Base-by-base conservation (phyloP, 2,888 invertebrate genomes). In the Labia minor region DNA sequence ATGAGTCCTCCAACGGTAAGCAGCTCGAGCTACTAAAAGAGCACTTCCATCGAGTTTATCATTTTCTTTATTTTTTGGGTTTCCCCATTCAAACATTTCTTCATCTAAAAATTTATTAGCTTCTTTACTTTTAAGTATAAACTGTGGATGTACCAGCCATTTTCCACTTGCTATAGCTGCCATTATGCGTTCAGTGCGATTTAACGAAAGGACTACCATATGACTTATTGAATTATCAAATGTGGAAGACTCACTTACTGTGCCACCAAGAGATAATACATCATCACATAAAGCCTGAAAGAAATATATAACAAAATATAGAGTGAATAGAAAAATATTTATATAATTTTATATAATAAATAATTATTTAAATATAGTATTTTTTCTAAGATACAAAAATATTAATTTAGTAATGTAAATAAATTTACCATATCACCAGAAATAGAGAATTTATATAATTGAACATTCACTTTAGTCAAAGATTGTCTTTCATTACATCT, bases 181-280 rank as follows among this genome's bases (percentile, higher is more conserved):
- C 21, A 96, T 79, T 78, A 90, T 85, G 79, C 95, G 95, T 80
- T 95, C 95, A 74, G 91, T 94, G 68, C 93, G 84, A 8, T 83
- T 82, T 0, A 88, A 86, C 11, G 72, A 69, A 73, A 85, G 85
- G 71, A 90, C 89, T 26, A 95, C 79, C 19, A 95, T 78, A 75
- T 95, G 95, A 0, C 91, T 90, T 65, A 86, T 83, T 0, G 77
- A 76, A 0, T 81, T 77, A 74, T 92, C 87, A 73, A 83, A 88
- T 71, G 74, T 72, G 8, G 76, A 70, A 0, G 81, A 78, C 8
- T 83, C 82, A 10, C 84, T 81, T 10, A 89, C 81, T 16, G 77
- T 78, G 0, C 87, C 92, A 61, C 90, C 90, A 0, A 89, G 78
- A 1, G 78, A 73, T 49, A 74, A 74, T 66, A 89, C 83, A 71